phyloP scores from a whole-genome alignment of 1,140 invertebrate genomes.

The Hypothenemus hampei region DNA sequence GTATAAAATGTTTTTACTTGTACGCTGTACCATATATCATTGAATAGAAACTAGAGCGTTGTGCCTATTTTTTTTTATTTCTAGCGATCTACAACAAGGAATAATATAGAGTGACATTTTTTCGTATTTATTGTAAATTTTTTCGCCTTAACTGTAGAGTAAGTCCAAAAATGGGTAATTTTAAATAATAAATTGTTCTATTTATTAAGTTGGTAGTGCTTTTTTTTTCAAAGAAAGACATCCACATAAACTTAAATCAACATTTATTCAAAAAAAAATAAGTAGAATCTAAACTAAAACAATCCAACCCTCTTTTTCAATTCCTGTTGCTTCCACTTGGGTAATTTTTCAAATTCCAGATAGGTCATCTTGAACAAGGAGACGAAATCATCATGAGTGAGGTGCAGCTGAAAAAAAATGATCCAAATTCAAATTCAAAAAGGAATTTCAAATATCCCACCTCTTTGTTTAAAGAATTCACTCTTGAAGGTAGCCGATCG shows the following conservation, averaged over 20 bases:
- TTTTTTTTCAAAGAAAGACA: too few species aligned
- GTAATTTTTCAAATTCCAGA: slow-evolving; percentile 69
- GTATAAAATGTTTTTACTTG: slow-evolving; percentile 9
- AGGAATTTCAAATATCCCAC: slow-evolving; percentile 44
- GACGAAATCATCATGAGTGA: slow-evolving; percentile 83
- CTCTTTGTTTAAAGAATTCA: slow-evolving; percentile 82
- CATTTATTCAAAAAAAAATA: not conserved
- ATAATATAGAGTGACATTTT: not conserved
- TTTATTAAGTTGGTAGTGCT: slow-evolving; percentile 30
- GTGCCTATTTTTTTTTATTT: slow-evolving; percentile 33
- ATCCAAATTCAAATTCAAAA: too few species aligned
- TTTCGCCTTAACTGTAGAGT: slow-evolving; percentile 14
- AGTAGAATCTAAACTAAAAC: slow-evolving; percentile 53
- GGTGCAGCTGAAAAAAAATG: slow-evolving; percentile 66
- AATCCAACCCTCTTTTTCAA: slow-evolving; percentile 80
- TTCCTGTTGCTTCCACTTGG: slow-evolving; percentile 82
- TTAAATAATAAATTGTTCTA: slow-evolving; percentile 38
- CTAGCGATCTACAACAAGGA: slow-evolving; percentile 8
- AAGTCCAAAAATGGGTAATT: slow-evolving; percentile 36
- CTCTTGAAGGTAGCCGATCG: slow-evolving; percentile 73
- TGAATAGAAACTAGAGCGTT: slow-evolving; percentile 9
- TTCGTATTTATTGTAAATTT: slow-evolving; percentile 24
- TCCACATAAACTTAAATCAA: not conserved
- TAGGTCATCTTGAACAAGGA: slow-evolving; percentile 78
- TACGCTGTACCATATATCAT: slow-evolving; percentile 9